Evolutionary conservation across 2,113 vertebrate genomes (phyloP).

Genomic region (Egretta garzetta): DNA sequence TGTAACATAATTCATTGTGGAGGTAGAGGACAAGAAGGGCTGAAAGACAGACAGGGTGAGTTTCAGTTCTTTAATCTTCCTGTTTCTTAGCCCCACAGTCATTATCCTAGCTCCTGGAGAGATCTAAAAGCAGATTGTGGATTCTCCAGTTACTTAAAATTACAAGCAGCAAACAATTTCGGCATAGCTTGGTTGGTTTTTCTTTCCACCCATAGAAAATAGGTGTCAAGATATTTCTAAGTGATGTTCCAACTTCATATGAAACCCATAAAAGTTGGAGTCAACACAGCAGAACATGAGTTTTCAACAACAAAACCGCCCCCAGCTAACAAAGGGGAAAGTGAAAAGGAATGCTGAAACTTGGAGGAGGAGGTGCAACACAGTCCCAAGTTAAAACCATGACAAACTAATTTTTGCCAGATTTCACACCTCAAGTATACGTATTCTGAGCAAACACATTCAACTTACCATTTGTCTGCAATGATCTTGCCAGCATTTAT

Average conservation of each 20-base stretch:
- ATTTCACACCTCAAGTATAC: not conserved
- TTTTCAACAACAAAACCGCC: not conserved
- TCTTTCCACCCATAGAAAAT: not conserved
- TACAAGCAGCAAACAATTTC: not conserved
- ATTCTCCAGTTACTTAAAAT: not conserved
- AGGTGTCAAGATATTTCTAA: not conserved
- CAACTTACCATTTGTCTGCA: slow-evolving; percentile 86
- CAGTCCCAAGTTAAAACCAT: not conserved
- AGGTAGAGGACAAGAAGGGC: not conserved
- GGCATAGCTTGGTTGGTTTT: not conserved
- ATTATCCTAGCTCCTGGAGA: not conserved
- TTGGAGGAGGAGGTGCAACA: not conserved
- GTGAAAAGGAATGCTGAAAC: not conserved
- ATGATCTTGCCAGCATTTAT: slow-evolving; percentile 85
- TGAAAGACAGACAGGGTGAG: not conserved
- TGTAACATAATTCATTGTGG: not conserved
- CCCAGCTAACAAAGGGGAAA: not conserved
- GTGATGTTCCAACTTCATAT: not conserved
- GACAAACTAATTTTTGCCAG: not conserved
- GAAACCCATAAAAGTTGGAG: not conserved
- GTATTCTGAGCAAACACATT: not conserved
- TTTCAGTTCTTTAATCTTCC: not conserved
- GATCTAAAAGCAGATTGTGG: not conserved
- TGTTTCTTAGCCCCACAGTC: not conserved
- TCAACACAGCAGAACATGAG: not conserved